Base-by-base conservation (phyloP, 2,888 invertebrate species). In the Steinernema hermaphroditum region DNA sequence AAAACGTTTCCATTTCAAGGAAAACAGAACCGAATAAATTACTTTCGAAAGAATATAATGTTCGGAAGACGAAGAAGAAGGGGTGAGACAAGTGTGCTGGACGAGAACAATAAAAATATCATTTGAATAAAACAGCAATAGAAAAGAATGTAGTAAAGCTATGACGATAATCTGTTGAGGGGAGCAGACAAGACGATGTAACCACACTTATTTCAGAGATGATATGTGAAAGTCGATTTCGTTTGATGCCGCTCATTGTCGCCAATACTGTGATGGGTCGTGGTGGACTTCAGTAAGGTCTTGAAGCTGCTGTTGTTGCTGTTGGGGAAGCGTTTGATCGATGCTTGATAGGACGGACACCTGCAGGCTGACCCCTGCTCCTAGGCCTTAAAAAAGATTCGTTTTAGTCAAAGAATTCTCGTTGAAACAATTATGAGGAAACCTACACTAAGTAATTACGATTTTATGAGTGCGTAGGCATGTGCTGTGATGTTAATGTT, bases 271-370 rank as follows among this genome's bases (percentile, higher is more conserved):
- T 46, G 73, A 16, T 27, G 72, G 68, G 34, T 79, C 77, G 70
- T 71, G 72, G 62, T 77, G 74, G 27, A 73, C 72, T 27, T 78
- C 77, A 22, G 78, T 49, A 27, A 78, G 50, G 77, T 80, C 78
- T 22, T 77, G 77, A 22, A 77, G 76, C 32, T 76, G 76, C 29
- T 68, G 37, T n/a, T 75, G 54, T 19, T 79, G 76, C 24, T 75
- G 68, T 27, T 27, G 49, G 27, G 54, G 54, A 22, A 54, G 27
- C 12, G 32, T 62, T 19, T 69, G 75, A 44, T 77, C 77, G 70
- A 77, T 78, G 27, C 76, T 80, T 19, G 77, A 78, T 32, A 79
- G 54, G 16, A 78, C 80, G 34, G 78, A 74, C 27, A 78, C 74
- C 44, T 77, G 80, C 22, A 80, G 73, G 44, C 75, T 77, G 73